phyloP scores from a whole-genome alignment of 2,113 vertebrate species.

The Genyomyrus donnyi region DNA sequence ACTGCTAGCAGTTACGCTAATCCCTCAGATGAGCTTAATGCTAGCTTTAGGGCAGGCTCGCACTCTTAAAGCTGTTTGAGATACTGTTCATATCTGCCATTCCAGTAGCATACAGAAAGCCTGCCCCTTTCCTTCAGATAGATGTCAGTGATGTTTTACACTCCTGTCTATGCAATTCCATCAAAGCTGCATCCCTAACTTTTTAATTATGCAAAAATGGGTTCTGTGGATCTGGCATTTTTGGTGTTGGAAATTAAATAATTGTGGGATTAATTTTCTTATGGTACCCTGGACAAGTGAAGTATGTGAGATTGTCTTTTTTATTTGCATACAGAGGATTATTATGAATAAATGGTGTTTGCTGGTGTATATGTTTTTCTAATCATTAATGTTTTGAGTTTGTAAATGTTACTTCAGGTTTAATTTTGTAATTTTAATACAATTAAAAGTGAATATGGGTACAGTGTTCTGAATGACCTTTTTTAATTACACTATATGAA shows the following conservation, averaged over 20 bases:
- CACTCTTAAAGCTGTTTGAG: neutral
- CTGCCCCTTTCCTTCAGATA: neutral
- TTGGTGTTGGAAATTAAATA: conserved; percentile 30
- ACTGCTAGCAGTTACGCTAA: neutral
- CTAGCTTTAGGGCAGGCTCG: too few species aligned
- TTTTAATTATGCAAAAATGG: neutral
- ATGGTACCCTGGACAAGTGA: conserved; percentile 34
- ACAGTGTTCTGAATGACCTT: neutral
- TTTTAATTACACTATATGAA: neutral
- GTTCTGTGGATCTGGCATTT: neutral
- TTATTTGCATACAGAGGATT: conserved; percentile 15
- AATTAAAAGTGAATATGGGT: conserved; percentile 21
- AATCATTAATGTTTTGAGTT: conserved; percentile 11
- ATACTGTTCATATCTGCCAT: neutral
- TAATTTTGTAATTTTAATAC: conserved; percentile 13
- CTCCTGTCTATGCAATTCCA: neutral
- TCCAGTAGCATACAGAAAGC: neutral
- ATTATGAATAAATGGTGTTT: conserved; percentile 22
- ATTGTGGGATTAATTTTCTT: conserved; percentile 16
- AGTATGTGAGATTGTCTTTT: conserved; percentile 27
- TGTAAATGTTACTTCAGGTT: neutral
- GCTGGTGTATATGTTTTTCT: neutral
- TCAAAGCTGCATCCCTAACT: neutral
- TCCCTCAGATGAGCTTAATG: neutral
- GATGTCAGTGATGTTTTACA: neutral